Evolutionary conservation across 64 coral and sea anemone genomes (phyloP).

Genomic region (Dendronephthya gigantea): DNA sequence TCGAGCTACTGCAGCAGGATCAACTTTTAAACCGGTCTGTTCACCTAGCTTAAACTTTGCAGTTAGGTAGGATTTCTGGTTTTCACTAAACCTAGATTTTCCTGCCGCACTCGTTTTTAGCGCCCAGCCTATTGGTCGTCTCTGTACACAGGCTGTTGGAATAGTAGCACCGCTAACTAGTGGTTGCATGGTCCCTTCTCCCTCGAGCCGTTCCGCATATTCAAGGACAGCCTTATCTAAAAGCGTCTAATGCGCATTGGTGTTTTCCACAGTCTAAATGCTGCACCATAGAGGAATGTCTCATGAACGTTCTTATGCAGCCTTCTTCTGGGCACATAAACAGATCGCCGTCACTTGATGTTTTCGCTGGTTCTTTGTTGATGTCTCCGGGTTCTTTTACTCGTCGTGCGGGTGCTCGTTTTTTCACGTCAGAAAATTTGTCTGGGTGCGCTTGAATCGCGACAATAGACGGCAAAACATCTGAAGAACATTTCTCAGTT

Average conservation of each 20-base stretch:
- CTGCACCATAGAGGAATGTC: conserved; percentile 14
- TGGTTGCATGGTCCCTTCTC: neutral
- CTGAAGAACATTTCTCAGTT: neutral
- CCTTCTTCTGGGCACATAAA: conserved; percentile 38
- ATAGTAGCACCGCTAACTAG: neutral
- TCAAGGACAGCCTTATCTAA: neutral
- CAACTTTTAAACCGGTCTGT: conserved; percentile 9
- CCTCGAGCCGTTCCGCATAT: neutral
- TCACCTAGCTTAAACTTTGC: conserved; percentile 29
- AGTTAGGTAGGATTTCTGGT: conserved; percentile 25
- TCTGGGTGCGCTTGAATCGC: neutral
- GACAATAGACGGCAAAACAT: neutral
- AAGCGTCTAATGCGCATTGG: neutral
- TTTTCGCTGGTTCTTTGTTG: conserved; percentile 7
- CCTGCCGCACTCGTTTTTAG: conserved; percentile 16
- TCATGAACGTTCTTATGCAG: conserved; percentile 19
- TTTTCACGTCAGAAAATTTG: conserved; percentile 9
- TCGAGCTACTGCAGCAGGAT: conserved; percentile 18
- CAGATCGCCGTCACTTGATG: conserved; percentile 17
- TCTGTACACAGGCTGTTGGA: neutral
- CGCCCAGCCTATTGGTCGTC: conserved; percentile 21
- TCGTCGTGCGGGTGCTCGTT: conserved; percentile 23
- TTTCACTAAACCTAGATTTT: conserved; percentile 19
- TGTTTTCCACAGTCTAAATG: conserved; percentile 9
- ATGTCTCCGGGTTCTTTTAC: neutral